Evolutionary conservation across 2,797 vertebrate species (phyloP), one percentile per base, ranked within the genome.

Genomic region (Gorsachius magnificus): DNA sequence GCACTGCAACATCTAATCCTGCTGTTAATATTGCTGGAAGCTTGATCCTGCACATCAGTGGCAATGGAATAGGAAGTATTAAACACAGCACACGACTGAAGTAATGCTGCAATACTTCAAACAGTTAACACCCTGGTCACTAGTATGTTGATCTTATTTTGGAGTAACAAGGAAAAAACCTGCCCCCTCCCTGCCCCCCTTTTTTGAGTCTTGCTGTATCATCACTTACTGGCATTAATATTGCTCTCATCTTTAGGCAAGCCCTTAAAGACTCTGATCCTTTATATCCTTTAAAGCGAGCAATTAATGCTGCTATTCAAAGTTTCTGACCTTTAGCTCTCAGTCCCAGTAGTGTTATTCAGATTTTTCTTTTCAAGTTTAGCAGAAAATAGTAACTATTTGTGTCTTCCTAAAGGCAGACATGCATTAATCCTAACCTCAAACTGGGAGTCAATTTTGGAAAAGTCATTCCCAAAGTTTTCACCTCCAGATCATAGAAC

Each of bases 291-390:
- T 94, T 95, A 91, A 92, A 95, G 82, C 35, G 75, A 96, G 84
- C 86, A 96, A 97, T 96, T 95, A 96, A 96, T 69, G 89, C 84
- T 71, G 61, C 92, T 92, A 83, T 81, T 91, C 93, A 87, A 90
- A 94, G 90, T 92, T 96, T 96, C 89, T 97, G 94, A 97, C 94
- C 96, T 97, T 95, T 97, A 96, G 68, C 71, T 95, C 93, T 90
- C 77, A 69, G 61, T 93, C 96, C 95, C 94, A 82, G 68, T 28
- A 93, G 96, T 46, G 43, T 79, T 93, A 91, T 74, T 71, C 77
- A 21, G 83, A 86, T 87, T 95, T 80, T 86, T 80, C 83, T 87
- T 51, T 53, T 76, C 71, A 90, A 90, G 64, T 70, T 92, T 77
- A 94, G 78, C 83, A 94, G 61, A 92, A 96, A 93, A 90, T 28